A percentile compares a stretch with the other conserved stretches of the same genome.
phyloP scores from a whole-genome alignment of 2,888 invertebrate genomes.

The Eupithecia abbreviata region DNA sequence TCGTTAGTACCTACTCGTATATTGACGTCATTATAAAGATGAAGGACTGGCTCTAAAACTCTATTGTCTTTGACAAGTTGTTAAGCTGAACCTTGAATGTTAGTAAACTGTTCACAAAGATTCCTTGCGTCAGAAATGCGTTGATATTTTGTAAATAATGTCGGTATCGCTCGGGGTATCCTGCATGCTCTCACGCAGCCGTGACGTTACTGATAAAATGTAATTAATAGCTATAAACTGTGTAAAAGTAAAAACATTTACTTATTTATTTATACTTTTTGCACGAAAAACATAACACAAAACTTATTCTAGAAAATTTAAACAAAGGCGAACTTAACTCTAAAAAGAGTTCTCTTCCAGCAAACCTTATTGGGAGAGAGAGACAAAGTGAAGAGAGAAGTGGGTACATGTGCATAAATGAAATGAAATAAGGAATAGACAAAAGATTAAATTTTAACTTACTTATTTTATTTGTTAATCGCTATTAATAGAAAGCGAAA shows the following conservation, averaged over 20 bases:
- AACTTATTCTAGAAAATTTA: too few relatives aligned
- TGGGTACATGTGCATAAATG: too few relatives aligned
- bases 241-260: background rate
- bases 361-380: too few relatives aligned
- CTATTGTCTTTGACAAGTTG: background rate
- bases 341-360: too few relatives aligned
- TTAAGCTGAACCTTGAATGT: constrained; percentile 14
- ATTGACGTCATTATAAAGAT: background rate
- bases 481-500: background rate
- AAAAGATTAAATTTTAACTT: too few relatives aligned
- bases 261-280: too few relatives aligned
- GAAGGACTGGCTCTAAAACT: background rate
- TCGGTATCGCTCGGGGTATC: constrained; percentile 14
- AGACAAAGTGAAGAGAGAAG: too few relatives aligned
- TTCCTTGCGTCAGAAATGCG: constrained; percentile 29
- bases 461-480: background rate
- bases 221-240: background rate
- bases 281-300: too few relatives aligned
- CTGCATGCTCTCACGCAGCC: constrained; percentile 30
- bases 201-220: constrained; percentile 23
- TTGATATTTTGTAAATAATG: constrained; percentile 34
- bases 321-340: too few relatives aligned
- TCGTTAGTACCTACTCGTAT: background rate
- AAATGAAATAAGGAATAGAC: too few relatives aligned
- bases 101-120: constrained; percentile 30